Evolutionary conservation across 2,888 invertebrate genomes (phyloP), one percentile per base, ranked within the genome.

Genomic region (Anagyrus pseudococci): DNA sequence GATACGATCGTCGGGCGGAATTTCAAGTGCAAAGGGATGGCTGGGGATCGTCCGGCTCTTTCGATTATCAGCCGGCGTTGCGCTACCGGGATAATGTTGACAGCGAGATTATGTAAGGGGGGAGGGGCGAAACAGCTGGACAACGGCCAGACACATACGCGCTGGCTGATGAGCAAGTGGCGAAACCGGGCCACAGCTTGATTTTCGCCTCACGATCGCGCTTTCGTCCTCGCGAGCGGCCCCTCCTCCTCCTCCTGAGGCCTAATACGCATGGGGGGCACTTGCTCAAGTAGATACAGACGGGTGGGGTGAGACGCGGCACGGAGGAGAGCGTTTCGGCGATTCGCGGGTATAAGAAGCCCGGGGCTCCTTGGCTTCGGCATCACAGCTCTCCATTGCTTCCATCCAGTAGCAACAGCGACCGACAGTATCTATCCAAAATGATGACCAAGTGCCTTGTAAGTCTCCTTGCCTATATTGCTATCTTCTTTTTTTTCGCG

Each of bases 371-470:
- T 67, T 58, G 25, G 8, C 33, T n/a, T 59, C 60, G 61, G 46
- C 70, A 75, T 74, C 76, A 70, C 77, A 77, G 76, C 75, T 70
- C 68, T 69, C 62, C 58, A 23, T 66, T 64, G 61, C 29, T 47
- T 49, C 37, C 52, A 17, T 68, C 33, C 33, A 37, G 8, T 8
- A 70, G 72, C 71, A 58, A 67, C 67, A 64, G 63, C 65, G 56
- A 71, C 68, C 65, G 67, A 61, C 58, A 56, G 26, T 58, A 68
- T 58, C 44, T 65, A 64, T 68, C 50, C 68, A 77, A 76, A 73
- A 78, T 78, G 77, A 71, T 73, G 71, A 70, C 71, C 73, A 77
- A 77, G 70, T 70, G 73, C 70, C 62, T 78, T 64, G 78, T 79
- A 72, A 78, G 78, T 76, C 20, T 25, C n/a, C n/a, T n/a, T n/a